Evolutionary conservation across 2,888 invertebrate genomes (phyloP).

Genomic region (Coleophora deauratella): DNA sequence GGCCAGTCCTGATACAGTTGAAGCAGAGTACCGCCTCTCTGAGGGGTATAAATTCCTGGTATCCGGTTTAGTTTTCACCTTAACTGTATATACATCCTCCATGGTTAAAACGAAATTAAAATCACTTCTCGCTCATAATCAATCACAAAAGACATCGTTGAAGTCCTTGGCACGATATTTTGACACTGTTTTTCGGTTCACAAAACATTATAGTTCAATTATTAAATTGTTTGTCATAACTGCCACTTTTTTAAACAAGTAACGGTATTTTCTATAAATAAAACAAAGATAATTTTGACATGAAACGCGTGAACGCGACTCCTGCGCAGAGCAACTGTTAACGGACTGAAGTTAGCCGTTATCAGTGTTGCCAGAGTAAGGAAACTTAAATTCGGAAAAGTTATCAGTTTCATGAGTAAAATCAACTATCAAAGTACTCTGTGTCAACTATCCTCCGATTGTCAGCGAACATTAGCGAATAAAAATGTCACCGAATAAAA

Average conservation of each 20-base stretch:
- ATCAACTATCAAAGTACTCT: too few relatives aligned
- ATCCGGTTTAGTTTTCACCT: conserved; percentile 77
- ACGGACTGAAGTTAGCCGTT: conserved; percentile 24
- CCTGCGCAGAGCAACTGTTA: conserved; percentile 19
- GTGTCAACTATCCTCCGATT: not conserved
- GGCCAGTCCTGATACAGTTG: conserved; percentile 77
- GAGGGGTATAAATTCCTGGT: conserved; percentile 76
- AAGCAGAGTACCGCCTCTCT: conserved; percentile 78
- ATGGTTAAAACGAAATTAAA: conserved; percentile 32
- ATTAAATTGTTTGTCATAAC: not conserved
- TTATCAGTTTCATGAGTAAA: not conserved
- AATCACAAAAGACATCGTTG: conserved; percentile 1
- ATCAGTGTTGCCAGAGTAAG: conserved; percentile 10
- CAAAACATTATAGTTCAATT: not conserved
- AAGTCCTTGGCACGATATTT: conserved; percentile 4
- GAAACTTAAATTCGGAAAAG: conserved; percentile 3
- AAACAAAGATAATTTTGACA: conserved; percentile 3
- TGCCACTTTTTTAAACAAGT: conserved; percentile 4
- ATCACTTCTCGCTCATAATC: conserved; percentile 1
- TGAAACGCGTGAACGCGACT: conserved; percentile 12
- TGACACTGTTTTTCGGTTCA: not conserved
- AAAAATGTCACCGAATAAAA: not conserved
- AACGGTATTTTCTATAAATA: conserved; percentile 11
- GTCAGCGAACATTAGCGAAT: not conserved
- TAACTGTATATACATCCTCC: conserved; percentile 80